Conservation (phyloP, 23 tunicate species). For the Pegea sp. region DNA sequence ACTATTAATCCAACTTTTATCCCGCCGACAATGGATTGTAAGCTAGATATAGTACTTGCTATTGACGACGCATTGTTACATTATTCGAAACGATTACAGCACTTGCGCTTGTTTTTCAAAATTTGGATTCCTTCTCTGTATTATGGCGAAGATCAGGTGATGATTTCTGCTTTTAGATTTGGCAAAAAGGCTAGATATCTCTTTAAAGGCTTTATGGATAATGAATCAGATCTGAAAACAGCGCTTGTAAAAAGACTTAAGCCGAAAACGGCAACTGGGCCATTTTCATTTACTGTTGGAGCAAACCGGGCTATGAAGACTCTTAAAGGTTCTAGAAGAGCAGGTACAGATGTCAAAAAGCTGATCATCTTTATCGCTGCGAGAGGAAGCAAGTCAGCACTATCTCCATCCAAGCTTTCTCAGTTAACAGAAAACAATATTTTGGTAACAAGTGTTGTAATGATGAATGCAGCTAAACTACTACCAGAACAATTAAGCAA, state of each 20-base stretch:
- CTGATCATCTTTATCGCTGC: conserved; percentile 17
- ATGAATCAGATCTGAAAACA: not conserved
- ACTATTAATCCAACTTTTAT: not conserved
- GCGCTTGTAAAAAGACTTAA: conserved; percentile 1
- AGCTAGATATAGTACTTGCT: conserved; percentile 15
- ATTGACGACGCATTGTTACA: conserved; percentile 21
- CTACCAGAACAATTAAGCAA: conserved; percentile 3
- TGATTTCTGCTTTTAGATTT: conserved; percentile 3
- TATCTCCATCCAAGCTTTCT: conserved; percentile 1
- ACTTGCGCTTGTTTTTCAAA: too few relatives aligned
- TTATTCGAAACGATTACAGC: too few relatives aligned
- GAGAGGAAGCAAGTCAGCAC: not conserved
- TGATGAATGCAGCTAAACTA: conserved; percentile 8
- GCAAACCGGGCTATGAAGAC: conserved; percentile 1
- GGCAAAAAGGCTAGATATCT: conserved; percentile 2
- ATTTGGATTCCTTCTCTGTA: not conserved
- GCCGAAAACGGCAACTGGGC: conserved; percentile 4
- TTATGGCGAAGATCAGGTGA: conserved; percentile 9
- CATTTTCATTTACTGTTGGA: conserved; percentile 3
- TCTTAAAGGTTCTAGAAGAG: conserved; percentile 3
- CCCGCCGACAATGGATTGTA: conserved; percentile 13
- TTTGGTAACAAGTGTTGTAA: conserved; percentile 9
- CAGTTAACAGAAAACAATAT: conserved; percentile 1
- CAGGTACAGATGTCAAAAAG: conserved; percentile 4
- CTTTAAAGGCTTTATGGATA: conserved; percentile 4